phyloP scores from a whole-genome alignment of 2,113 vertebrate species.

The Balaeniceps rex region DNA sequence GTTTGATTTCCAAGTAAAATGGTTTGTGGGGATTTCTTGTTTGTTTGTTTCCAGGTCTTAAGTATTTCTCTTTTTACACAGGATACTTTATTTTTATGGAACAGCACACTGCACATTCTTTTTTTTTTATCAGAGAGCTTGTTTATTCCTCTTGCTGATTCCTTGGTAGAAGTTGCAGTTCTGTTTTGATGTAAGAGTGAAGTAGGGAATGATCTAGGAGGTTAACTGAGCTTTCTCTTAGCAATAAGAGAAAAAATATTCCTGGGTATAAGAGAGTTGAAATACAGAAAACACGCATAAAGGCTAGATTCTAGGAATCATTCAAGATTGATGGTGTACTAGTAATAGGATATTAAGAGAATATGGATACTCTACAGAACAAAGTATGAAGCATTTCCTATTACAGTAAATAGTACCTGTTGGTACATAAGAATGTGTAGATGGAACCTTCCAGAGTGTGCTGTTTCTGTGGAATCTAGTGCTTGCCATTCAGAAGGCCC shows the following conservation, averaged over 20 bases:
- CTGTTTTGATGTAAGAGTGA: not conserved
- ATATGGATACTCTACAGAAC: not conserved
- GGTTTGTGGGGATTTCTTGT: not conserved
- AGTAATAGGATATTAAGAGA: not conserved
- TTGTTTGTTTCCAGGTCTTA: not conserved
- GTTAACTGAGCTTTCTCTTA: not conserved
- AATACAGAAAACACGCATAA: not conserved
- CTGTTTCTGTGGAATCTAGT: not conserved
- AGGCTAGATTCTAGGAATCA: not conserved
- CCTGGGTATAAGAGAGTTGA: not conserved
- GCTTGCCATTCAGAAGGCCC: not conserved
- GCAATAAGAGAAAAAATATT: not conserved
- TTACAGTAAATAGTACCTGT: not conserved
- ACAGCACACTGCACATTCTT: not conserved
- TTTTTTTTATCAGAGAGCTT: not conserved
- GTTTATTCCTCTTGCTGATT: not conserved
- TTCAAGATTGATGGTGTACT: not conserved
- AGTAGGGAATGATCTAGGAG: not conserved
- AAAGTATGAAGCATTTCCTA: not conserved
- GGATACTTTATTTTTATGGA: not conserved
- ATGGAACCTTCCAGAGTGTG: not conserved
- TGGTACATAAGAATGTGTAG: not conserved
- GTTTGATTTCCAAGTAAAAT: not conserved
- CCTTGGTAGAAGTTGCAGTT: not conserved
- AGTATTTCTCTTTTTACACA: not conserved